Conservation (phyloP, 1,140 invertebrate genomes). For the Drosophila bipectinata region DNA sequence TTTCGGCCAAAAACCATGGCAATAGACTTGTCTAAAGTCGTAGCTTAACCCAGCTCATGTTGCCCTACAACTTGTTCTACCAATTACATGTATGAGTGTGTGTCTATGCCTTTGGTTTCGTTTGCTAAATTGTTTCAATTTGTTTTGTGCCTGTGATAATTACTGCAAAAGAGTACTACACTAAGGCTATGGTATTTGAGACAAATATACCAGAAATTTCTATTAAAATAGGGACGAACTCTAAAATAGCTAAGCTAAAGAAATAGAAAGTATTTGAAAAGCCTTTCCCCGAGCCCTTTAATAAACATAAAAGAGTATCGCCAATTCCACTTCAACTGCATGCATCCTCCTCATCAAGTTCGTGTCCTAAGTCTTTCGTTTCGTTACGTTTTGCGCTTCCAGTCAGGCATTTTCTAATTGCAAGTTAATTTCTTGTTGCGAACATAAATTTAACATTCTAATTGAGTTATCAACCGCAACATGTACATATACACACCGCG, state of each 20-base stretch:
- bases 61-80: conserved; percentile 52
- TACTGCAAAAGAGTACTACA: conserved; percentile 2
- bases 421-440: conserved; percentile 82
- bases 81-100: conserved; percentile 36
- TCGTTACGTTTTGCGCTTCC: conserved; percentile 40
- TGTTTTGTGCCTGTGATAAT: conserved; percentile 47
- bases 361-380: conserved; percentile 79
- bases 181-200: neutral
- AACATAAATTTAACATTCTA: conserved; percentile 82
- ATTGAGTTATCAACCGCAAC: conserved; percentile 82
- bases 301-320: conserved; percentile 28
- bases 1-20: conserved; percentile 57
- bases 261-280: no score
- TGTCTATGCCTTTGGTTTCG: conserved; percentile 29
- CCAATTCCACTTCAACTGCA: neutral
- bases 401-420: conserved; percentile 78
- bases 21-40: conserved; percentile 69
- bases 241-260: no score
- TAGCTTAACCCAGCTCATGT: neutral
- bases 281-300: no score
- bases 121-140: conserved; percentile 77
- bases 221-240: no score
- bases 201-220: neutral
- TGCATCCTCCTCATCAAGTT: conserved; percentile 57
- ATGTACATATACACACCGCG: conserved; percentile 62